phyloP scores from a whole-genome alignment of 2,113 vertebrate genomes.

The Vidua macroura region DNA sequence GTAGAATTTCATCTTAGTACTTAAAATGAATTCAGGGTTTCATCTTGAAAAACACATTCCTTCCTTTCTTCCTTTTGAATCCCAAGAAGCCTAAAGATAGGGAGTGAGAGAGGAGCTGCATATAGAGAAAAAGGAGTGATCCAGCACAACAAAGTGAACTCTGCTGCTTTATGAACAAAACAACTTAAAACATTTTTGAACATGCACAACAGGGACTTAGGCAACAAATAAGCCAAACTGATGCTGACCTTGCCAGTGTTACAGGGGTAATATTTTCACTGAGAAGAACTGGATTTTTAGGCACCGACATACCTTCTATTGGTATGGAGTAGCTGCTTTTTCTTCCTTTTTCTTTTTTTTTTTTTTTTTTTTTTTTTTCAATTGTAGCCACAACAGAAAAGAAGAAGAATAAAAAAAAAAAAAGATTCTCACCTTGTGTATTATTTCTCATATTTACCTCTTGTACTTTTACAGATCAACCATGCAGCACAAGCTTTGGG shows the following conservation, averaged over 20 bases:
- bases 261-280: constrained; percentile 12
- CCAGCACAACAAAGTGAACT: constrained; percentile 42
- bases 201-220: constrained; percentile 43
- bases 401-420: neutral
- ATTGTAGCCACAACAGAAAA: neutral
- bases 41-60: constrained; percentile 44
- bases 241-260: neutral
- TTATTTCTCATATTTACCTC: neutral
- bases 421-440: neutral
- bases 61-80: constrained; percentile 50
- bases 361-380: neutral
- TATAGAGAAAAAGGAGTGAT: constrained; percentile 31
- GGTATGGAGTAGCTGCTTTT: neutral
- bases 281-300: constrained; percentile 19
- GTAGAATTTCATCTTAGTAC: constrained; percentile 27
- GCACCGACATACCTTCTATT: neutral
- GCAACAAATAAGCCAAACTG: constrained; percentile 15
- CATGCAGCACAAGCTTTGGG: neutral
- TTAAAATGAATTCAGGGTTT: constrained; percentile 49
- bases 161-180: constrained; percentile 52
- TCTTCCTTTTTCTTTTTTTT: neutral
- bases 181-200: constrained; percentile 49
- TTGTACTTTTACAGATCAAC: neutral
- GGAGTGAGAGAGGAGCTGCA: neutral
- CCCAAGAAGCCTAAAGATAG: constrained; percentile 59